phyloP scores from a whole-genome alignment of 2,113 vertebrate genomes.

The Addax nasomaculatus region DNA sequence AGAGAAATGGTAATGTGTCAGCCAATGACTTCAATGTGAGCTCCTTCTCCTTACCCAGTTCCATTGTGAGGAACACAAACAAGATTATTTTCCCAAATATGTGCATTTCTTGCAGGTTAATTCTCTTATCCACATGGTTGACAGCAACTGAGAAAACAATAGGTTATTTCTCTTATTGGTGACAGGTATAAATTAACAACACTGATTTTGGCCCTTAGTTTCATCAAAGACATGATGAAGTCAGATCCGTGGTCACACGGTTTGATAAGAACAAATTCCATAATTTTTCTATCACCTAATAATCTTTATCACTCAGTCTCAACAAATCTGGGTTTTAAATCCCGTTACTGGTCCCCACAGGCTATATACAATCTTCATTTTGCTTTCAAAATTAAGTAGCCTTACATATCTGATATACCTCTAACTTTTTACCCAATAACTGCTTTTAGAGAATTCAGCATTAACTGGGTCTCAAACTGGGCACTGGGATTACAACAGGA shows the following conservation, averaged over 20 bases:
- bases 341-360: not conserved
- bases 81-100: not conserved
- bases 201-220: not conserved
- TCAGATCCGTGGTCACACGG: not conserved
- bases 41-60: not conserved
- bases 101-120: not conserved
- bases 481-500: not conserved
- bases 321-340: not conserved
- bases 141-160: not conserved
- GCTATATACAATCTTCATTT: not conserved
- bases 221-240: not conserved
- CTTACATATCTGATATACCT: not conserved
- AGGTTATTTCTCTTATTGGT: not conserved
- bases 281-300: not conserved
- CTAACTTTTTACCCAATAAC: not conserved
- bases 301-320: not conserved
- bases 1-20: not conserved
- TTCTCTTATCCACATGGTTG: not conserved
- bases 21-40: not conserved
- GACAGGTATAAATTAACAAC: not conserved
- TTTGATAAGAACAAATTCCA: not conserved
- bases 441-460: not conserved
- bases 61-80: not conserved
- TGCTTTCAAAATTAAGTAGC: not conserved
- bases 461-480: not conserved